phyloP scores from a whole-genome alignment of 2,888 invertebrate genomes.

The Dryocosmus kuriphilus region DNA sequence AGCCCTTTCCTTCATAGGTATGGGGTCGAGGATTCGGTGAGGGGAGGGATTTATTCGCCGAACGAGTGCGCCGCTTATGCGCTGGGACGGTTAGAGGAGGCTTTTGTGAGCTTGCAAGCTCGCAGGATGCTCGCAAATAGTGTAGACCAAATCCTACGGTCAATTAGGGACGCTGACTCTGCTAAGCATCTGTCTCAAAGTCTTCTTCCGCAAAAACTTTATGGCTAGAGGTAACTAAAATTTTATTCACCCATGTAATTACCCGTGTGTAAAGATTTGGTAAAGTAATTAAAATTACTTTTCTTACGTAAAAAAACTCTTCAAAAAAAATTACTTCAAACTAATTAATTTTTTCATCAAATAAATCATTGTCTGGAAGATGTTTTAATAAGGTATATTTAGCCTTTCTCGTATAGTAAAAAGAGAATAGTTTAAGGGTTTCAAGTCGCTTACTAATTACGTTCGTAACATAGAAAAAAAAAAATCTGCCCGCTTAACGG shows the following conservation, averaged over 20 bases:
- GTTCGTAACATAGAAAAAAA: no score
- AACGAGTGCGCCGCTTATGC: slow-evolving; percentile 39
- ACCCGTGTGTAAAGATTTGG: neutral
- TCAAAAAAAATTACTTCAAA: neutral
- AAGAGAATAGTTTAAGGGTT: no score
- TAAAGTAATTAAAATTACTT: neutral
- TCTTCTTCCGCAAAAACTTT: neutral
- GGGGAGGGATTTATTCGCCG: slow-evolving; percentile 58
- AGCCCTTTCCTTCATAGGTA: slow-evolving; percentile 5
- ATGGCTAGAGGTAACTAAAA: neutral
- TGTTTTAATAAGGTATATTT: no score
- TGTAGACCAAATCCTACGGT: slow-evolving; percentile 47
- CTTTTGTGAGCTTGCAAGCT: slow-evolving; percentile 39
- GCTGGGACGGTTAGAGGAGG: slow-evolving; percentile 39
- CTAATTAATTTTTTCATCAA: no score
- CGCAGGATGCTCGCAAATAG: slow-evolving; percentile 7
- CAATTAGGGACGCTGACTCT: slow-evolving; percentile 55
- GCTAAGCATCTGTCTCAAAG: neutral
- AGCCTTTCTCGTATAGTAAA: no score
- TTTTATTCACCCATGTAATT: neutral
- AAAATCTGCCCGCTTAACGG: no score
- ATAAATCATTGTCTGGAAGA: no score
- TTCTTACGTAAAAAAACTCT: neutral
- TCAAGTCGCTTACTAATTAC: no score
- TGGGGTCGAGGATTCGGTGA: neutral